A percentile compares a stretch with the other conserved stretches of the same genome.
Evolutionary conservation across 2,113 vertebrate species (phyloP).

Genomic region (Rousettus leschenaultii): DNA sequence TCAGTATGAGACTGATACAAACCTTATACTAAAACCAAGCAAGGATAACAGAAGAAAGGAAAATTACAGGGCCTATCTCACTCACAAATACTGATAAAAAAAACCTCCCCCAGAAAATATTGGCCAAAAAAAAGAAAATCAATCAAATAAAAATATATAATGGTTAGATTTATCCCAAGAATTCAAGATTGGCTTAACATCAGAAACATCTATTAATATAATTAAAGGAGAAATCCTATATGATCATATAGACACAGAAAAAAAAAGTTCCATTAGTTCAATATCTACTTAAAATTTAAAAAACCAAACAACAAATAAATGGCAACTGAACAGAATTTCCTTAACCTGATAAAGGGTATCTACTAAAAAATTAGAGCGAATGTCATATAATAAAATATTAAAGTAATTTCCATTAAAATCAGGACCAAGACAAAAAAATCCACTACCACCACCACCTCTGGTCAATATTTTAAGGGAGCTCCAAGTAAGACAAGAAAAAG

Average conservation of each 20-base stretch:
- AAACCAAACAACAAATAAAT: neutral
- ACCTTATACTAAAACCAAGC: neutral
- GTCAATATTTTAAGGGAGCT: neutral
- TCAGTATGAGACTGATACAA: neutral
- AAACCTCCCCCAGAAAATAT: neutral
- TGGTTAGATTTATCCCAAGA: neutral
- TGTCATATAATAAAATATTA: neutral
- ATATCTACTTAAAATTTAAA: neutral
- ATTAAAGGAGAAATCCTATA: neutral
- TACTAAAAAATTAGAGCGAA: neutral
- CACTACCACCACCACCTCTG: neutral
- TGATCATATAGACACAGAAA: neutral
- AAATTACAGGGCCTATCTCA: neutral
- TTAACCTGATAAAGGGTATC: neutral
- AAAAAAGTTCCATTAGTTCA: neutral
- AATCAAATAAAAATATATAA: neutral
- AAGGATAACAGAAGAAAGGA: neutral
- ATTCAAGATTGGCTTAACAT: neutral
- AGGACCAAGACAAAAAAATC: neutral
- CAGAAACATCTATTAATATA: neutral
- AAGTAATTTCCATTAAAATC: neutral
- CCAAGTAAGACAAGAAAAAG: neutral
- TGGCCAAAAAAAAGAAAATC: neutral
- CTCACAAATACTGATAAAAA: neutral
- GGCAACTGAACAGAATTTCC: neutral